Evolutionary conservation across 2,113 vertebrate genomes (phyloP).

Genomic region (Ivindomyrus marchei): DNA sequence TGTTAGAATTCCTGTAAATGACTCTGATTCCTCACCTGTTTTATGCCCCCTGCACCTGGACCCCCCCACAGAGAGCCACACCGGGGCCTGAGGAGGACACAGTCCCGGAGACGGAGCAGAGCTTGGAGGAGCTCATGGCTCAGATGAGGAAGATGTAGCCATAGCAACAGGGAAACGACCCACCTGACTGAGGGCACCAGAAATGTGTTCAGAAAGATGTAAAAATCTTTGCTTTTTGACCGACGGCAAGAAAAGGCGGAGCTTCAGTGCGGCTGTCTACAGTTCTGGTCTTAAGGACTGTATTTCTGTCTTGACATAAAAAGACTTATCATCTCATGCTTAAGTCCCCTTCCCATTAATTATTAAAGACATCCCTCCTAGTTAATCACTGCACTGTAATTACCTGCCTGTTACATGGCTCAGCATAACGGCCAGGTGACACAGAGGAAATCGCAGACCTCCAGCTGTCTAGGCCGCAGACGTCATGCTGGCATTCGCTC

Average conservation of each 20-base stretch:
- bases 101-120: conserved; percentile 76
- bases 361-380: background rate
- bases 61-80: conserved; percentile 28
- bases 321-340: background rate
- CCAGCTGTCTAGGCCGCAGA: background rate
- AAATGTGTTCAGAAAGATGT: background rate
- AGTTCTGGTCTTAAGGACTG: background rate
- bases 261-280: background rate
- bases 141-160: conserved; percentile 83
- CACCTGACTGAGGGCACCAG: background rate
- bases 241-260: background rate
- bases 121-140: conserved; percentile 90
- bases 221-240: background rate
- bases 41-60: no score
- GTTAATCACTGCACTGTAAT: background rate
- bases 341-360: background rate
- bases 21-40: background rate
- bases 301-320: background rate
- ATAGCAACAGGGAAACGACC: background rate
- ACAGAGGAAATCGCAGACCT: background rate
- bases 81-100: conserved; percentile 48
- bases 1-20: background rate
- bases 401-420: background rate
- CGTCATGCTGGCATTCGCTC: background rate
- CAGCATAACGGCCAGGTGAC: background rate